Percentiles rank a stretch among this genome's conserved stretches.
Conservation (phyloP, 2,888 invertebrate genomes). For the Eupelmus urozonus region DNA sequence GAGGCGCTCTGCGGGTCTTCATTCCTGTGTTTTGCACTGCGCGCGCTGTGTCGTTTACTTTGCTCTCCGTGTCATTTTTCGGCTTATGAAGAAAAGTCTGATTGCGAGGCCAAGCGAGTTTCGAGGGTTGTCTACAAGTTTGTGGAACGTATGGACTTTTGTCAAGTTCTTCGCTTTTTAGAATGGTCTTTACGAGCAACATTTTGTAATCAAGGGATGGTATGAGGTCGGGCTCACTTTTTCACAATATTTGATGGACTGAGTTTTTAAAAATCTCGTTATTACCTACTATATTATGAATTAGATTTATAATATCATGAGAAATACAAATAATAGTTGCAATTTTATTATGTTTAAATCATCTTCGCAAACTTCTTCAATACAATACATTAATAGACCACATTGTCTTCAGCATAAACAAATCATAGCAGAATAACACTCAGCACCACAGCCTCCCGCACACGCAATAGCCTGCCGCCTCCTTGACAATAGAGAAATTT, state of each 20-base stretch:
- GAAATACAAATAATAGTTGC: too few relatives aligned
- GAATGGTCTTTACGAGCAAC: too few relatives aligned
- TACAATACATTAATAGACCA: background rate
- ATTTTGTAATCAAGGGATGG: too few relatives aligned
- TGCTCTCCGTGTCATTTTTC: constrained; percentile 39
- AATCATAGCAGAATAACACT: background rate
- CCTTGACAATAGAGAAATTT: background rate
- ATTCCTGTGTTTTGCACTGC: background rate
- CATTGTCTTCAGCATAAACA: background rate
- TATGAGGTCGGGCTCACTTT: background rate
- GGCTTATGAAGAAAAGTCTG: constrained; percentile 49
- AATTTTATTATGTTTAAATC: too few relatives aligned
- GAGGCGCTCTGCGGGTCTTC: too few relatives aligned
- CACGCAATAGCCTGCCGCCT: too few relatives aligned
- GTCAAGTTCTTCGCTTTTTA: background rate
- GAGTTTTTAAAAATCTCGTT: background rate
- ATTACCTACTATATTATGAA: too few relatives aligned
- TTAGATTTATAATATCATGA: too few relatives aligned
- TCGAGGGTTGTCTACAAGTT: background rate
- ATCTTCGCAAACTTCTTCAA: background rate
- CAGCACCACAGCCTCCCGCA: too few relatives aligned
- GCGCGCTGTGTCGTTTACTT: constrained; percentile 30
- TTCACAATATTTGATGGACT: background rate
- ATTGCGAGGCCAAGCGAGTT: constrained; percentile 5
- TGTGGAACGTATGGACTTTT: background rate